A percentile compares a stretch with the other conserved stretches of the same genome.
Evolutionary conservation across 2,797 vertebrate genomes (phyloP).

Genomic region (Premnoplex brunnescens): DNA sequence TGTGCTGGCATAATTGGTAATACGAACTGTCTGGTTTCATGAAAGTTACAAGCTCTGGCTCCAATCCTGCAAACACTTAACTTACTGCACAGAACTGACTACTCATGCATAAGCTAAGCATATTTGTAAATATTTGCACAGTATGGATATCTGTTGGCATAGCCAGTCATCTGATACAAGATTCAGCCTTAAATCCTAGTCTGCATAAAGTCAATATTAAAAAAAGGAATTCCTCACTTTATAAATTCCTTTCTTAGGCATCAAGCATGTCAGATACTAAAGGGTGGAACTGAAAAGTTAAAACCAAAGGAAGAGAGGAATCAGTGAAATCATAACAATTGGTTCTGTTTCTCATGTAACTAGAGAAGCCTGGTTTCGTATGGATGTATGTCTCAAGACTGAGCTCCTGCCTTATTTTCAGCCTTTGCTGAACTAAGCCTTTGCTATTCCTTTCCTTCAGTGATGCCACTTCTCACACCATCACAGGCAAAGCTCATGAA

Average conservation of each 20-base stretch:
- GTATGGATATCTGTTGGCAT: conserved; percentile 53
- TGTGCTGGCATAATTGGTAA: conserved; percentile 55
- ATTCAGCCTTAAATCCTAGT: conserved; percentile 23
- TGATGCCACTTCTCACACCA: not conserved
- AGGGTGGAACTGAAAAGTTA: not conserved
- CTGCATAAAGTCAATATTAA: not conserved
- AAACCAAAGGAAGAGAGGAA: not conserved
- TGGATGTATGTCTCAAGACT: accelerated
- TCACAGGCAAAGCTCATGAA: not conserved
- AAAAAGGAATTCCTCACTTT: not conserved
- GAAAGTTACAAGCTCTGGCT: conserved; percentile 68
- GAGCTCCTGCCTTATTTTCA: not conserved
- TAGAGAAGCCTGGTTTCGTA: not conserved
- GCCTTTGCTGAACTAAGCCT: not conserved
- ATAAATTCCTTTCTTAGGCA: not conserved
- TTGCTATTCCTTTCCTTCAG: not conserved
- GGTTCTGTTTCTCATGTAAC: not conserved
- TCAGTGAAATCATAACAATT: not conserved
- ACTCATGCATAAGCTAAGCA: conserved; percentile 47
- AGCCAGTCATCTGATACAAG: conserved; percentile 19
- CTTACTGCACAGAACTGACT: conserved; percentile 39
- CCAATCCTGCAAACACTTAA: conserved; percentile 51
- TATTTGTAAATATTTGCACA: conserved; percentile 69
- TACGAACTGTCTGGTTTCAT: conserved; percentile 57
- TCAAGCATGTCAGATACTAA: not conserved